Evolutionary conservation across 2,888 invertebrate genomes (phyloP), one percentile per base, ranked within the genome.

Genomic region (Neoitamus cyanurus): DNA sequence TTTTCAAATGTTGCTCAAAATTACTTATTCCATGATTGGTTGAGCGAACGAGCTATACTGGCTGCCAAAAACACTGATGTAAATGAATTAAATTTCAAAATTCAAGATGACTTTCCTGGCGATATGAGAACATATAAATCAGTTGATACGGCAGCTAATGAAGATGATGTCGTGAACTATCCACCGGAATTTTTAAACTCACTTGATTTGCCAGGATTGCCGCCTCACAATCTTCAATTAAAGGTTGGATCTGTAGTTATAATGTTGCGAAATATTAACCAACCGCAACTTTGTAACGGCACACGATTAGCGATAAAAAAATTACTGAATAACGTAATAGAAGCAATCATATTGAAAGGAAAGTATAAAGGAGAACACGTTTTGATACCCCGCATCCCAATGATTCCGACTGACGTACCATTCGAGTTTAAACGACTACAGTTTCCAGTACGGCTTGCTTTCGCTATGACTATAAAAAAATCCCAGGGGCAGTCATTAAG

Each of bases 381-480:
- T 25, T 25, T 58, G 20, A 58, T 58, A 20, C 58, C 58, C 6
- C 36, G 36, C 9, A 36, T 36, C 36, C 36, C 36, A 36, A 36
- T 36, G 36, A 36, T 36, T 36, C 36, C 36, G 36, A 36, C 36
- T 36, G 36, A 36, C 36, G 11, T 36, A 36, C 36, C 36, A 36
- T 36, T 36, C 11, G 9, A 36, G 11, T 20, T 89, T 83, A 88
- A 87, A 84, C 84, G 87, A 31, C 13, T 88, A 9, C 89, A 89
- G 84, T 89, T 88, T 87, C 88, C 88, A 5, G 75, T 73, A 30
- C 86, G 88, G 73, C 84, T 89, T 11, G 88, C 88, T 36, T 88
- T 88, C 86, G 88, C 88, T 7, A 88, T 89, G 77, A 88, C 88
- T 3, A 89, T 89, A 36, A 89, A 89, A 86, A 89, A 89, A 85